These are phyloP conservation scores for Helostoma temminkii DNA, from an alignment of 2,797 vertebrate genomes.

Conservation along the genomic window DNA sequence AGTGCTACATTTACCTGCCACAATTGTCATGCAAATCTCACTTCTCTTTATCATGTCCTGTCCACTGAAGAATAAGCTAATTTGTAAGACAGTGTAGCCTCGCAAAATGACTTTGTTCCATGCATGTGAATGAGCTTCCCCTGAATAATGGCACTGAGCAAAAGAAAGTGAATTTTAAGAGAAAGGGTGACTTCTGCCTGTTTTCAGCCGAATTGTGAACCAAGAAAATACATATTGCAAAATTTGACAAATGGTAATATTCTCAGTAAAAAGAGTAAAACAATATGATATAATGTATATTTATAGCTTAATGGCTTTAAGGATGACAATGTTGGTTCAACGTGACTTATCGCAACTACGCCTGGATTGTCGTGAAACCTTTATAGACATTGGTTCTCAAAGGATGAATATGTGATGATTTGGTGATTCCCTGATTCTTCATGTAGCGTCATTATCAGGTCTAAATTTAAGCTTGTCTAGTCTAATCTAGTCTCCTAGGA, in stretches of 20 bases:
- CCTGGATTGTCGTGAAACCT: no score
- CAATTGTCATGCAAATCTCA: conserved; percentile 6
- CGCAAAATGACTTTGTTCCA: conserved; percentile 17
- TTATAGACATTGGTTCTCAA: no score
- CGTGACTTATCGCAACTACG: no score
- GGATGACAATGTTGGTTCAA: no score
- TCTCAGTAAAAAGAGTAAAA: neutral
- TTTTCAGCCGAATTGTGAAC: conserved; percentile 9
- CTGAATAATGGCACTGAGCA: conserved; percentile 29
- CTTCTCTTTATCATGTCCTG: neutral
- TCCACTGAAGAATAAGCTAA: conserved; percentile 12
- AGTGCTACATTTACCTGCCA: conserved; percentile 7
- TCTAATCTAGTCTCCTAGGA: no score
- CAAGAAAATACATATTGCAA: conserved; percentile 23
- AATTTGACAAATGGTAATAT: conserved; percentile 18
- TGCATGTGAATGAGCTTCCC: conserved; percentile 16
- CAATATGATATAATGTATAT: neutral
- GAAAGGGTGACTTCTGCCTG: conserved; percentile 17
- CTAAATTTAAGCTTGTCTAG: no score
- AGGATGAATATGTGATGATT: no score
- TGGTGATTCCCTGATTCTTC: no score
- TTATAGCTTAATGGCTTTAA: no score
- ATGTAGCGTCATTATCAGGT: no score
- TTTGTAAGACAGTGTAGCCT: conserved; percentile 26
- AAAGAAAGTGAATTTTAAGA: conserved; percentile 11